Base-by-base conservation (phyloP, 2,888 invertebrate genomes). In the Tribolium freemani region DNA sequence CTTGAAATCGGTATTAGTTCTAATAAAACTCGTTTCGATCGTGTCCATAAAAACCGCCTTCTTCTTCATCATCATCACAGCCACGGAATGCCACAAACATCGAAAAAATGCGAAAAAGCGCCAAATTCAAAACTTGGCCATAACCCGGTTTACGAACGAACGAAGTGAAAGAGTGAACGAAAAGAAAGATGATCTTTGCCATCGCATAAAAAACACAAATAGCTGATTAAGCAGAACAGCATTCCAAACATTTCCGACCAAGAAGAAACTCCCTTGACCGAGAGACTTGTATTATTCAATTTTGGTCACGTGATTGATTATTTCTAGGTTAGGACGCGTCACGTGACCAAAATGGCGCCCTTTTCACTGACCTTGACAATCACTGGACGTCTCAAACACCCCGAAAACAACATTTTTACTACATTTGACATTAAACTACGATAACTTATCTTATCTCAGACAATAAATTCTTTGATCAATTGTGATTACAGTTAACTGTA, bases 151-250 rank as follows among this genome's bases (percentile, higher is more conserved):
- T 10, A 46, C 46, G 9, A 16, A 16, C 16, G 2, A 16, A 16
- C 16, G 1, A 58, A 64, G 70, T 69, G 69, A 69, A 64, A 64
- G 70, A 64, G 70, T 26, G 53, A 69, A 67, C 13, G 61, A 70
- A 73, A 76, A 16, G 16, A 1, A 73, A 75, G 74, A 72, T 75
- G 72, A 76, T 78, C 77, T 74, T 68, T 75, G 71, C 74, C 74
- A 73, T 16, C 26, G 5, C 72, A 79, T 58, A 78, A 80, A 81
- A 79, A 80, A 76, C 16, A 16, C 77, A 77, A 80, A 78, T 80
- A 78, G 78, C 78, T 81, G 80, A 80, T 81, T 81, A 81, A 81
- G 78, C 80, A 76, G 79, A 81, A 82, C 83, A 79, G 77, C 83
- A 83, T 83, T 83, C 83, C 80, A 74, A 51, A 69, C 67, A 78